Percentiles rank a stretch among this genome's conserved stretches.
These are phyloP conservation scores for Crocodylus rhombifer DNA, from an alignment of 2,797 vertebrate species.

Conservation along the genomic window DNA sequence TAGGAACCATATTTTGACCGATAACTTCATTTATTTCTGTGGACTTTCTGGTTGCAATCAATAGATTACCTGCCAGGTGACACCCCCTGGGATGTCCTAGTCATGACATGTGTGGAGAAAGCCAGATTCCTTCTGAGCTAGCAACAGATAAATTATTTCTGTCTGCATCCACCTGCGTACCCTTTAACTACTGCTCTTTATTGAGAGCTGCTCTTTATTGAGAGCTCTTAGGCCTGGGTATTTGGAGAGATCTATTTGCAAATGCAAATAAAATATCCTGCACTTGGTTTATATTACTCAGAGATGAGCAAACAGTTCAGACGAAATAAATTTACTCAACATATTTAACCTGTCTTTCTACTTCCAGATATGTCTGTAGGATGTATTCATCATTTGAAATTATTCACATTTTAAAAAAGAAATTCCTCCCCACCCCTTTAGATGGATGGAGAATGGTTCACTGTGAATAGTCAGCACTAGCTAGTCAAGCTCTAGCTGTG, in stretches of 20 bases:
- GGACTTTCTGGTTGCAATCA: not conserved
- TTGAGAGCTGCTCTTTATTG: not conserved
- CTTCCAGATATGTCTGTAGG: not conserved
- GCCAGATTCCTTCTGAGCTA: not conserved
- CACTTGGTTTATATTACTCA: not conserved
- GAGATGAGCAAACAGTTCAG: not conserved
- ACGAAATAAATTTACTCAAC: not conserved
- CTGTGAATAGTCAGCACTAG: not conserved
- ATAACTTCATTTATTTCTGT: not conserved
- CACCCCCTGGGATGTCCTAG: not conserved
- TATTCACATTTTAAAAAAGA: not conserved
- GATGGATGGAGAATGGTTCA: not conserved
- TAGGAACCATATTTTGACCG: not conserved
- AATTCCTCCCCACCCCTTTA: accelerated
- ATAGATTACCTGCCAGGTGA: constrained; percentile 8
- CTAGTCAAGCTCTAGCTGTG: not conserved
- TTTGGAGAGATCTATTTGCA: not conserved
- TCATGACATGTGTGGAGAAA: not conserved
- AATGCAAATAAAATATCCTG: not conserved
- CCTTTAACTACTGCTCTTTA: not conserved
- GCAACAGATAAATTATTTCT: constrained; percentile 10
- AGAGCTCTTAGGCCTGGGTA: not conserved
- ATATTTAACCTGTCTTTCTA: not conserved
- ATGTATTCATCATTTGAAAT: not conserved
- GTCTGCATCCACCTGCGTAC: not conserved